Evolutionary conservation across 2,113 vertebrate species (phyloP).

Genomic region (Donacobius atricapilla): DNA sequence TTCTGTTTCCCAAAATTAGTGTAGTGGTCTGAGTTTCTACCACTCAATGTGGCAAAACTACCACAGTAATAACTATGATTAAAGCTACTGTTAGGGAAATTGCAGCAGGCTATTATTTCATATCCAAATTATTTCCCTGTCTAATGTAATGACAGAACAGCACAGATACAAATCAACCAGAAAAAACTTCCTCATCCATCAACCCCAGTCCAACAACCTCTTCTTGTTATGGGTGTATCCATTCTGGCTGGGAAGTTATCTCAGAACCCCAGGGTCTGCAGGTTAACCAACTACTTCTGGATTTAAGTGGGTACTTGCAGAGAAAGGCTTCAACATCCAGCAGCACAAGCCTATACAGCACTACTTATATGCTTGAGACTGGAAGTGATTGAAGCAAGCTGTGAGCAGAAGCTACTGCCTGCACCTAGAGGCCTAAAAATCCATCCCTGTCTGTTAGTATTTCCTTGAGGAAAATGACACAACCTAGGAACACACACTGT

Average conservation of each 20-base stretch:
- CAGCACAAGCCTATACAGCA: neutral
- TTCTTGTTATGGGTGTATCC: neutral
- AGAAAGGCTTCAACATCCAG: neutral
- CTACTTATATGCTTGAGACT: neutral
- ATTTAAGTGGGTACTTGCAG: neutral
- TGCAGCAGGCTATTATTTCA: neutral
- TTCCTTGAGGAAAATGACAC: neutral
- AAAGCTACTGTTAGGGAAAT: neutral
- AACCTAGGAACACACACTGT: neutral
- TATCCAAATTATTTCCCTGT: neutral
- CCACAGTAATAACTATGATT: neutral
- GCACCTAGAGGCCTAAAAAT: neutral
- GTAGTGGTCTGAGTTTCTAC: too few relatives aligned
- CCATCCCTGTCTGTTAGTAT: neutral
- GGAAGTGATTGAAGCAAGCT: neutral
- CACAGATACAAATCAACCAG: neutral
- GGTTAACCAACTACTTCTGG: neutral
- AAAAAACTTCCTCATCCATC: rapidly evolving
- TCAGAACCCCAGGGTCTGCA: neutral
- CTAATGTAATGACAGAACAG: neutral
- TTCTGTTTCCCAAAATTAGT: too few relatives aligned
- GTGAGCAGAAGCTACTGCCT: neutral
- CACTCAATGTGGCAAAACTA: too few relatives aligned
- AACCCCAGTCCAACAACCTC: neutral
- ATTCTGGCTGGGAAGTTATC: neutral